Base-by-base conservation (phyloP, 2,797 vertebrate species). In the Phataginus tetradactyla region DNA sequence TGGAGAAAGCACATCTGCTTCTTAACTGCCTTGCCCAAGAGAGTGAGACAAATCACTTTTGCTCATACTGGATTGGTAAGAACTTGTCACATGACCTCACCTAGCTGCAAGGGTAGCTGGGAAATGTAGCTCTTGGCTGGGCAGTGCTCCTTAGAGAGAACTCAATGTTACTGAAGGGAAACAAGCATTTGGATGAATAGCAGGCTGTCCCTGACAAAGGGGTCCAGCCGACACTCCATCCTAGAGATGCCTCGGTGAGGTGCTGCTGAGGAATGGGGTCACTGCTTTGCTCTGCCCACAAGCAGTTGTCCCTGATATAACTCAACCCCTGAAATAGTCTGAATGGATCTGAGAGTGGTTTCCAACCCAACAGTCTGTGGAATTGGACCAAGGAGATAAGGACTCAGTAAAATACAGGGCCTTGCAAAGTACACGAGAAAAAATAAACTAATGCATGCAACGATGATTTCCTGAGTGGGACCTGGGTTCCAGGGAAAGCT, bases 351-450 rank as follows among this genome's bases (percentile, higher is more conserved):
- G 97, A 97, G 95, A 95, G 96, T 20, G 45, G 45, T 92, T 98
- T 98, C 98, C 97, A 98, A 75, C 68, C 84, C 95, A 97, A 78
- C 91, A 97, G 96, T 97, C 97, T 96, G 92, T 97, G 96, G 97
- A 96, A 94, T 92, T 97, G 97, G 96, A 90, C 94, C 93, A 95
- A 92, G 66, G 86, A 94, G 98, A 98, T 98, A 98, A 98, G 96
- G 90, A 98, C 94, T 98, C 94, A 45, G 85, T 88, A 94, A 95
- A 97, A 96, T 34, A 72, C 8, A n/a, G 81, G 97, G 75, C 20
- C 87, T 83, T 96, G 86, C 0, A 72, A 93, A 92, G 55, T 84
- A 95, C 92, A 95, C 20, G 10, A 75, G 93, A 96, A 93, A 86
- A 97, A 98, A 97, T 71, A 83, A 96, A 96, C 17, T 2, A 45